Evolutionary conservation across 2,113 vertebrate genomes (phyloP), one percentile per base, ranked within the genome.

Genomic region (Sminthopsis crassicaudata): DNA sequence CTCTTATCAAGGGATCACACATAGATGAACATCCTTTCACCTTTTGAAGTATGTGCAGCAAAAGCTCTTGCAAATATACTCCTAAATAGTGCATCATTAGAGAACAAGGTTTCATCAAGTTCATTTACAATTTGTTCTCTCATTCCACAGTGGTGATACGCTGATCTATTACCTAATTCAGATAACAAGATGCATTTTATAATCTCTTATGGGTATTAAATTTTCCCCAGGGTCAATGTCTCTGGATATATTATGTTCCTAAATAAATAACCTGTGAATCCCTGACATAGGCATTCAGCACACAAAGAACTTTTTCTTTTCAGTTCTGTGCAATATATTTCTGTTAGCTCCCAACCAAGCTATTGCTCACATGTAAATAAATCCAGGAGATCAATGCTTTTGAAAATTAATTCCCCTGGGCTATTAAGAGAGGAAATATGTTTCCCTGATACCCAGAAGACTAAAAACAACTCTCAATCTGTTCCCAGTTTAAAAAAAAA

Each of bases 231-330:
- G 51, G 57, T 93, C 84, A 92, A 27, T 88, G 8, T 92, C 55
- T 50, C 22, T 92, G 53, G 19, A 42, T 55, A 30, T 95, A 91
- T 92, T 90, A 53, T 92, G 92, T 96, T 97, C 91, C 92, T 92
- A 95, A 94, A 90, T 84, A 96, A 97, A 94, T 93, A 96, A 93
- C 48, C 95, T 95, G 95, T 95, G 91, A 95, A 94, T 92, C 52
- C 48, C 96, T 95, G 96, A 91, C 89, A 50, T 48, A 57, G 46
- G 24, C 27, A 57, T n/a, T 89, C 50, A 89, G 84, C n/a, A 93
- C 54, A 54, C 57, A 95, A 25, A 94, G 90, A 89, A 93, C 0
- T 76, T 60, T 60, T 42, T 42, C 67, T 84, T 84, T 97, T 91
- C 23, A 95, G 92, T 97, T 93, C 57, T 97, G 46, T 26, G 57